Evolutionary conservation across 1,140 invertebrate species (phyloP), one percentile per base, ranked within the genome.

Genomic region (Papilio aristodemus): DNA sequence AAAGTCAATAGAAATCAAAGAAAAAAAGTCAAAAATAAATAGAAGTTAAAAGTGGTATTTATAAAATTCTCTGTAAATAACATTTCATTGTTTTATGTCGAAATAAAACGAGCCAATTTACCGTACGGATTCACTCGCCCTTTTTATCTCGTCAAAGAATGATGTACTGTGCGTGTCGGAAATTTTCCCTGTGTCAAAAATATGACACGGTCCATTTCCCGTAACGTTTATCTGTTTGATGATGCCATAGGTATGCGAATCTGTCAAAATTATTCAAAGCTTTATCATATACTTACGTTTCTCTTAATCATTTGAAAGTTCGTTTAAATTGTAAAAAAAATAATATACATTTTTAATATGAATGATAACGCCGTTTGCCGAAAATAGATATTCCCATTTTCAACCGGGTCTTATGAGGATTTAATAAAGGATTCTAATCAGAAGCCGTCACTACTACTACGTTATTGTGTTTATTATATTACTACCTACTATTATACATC

Each of bases 21-120:
- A n/a, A n/a, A n/a, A n/a, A n/a, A n/a, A n/a, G n/a, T n/a, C n/a
- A n/a, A n/a, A n/a, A n/a, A n/a, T n/a, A n/a, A 43, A 17, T 3
- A 43, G n/a, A 32, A 43, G 41, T 43, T 43, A 14, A 43, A 7
- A 14, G 14, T 6, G 14, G 27, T 3, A 17, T 46, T 46, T 46
- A 17, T 46, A 19, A 46, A 19, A 17, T 54, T n/a, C 64, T 41
- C 50, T 39, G 4, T 46, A 50, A 38, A 50, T 17, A 37, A 17
- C 41, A 71, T 68, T 71, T 75, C 70, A 75, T 72, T 72, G 70
- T 75, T 72, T 72, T 64, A 72, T 67, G 68, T 70, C 39, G 46
- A 54, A 58, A 63, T 70, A 50, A 59, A 68, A 67, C 59, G 50
- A 54, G 22, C 58, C 70, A 69, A 71, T 75, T 75, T 74, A 70